Base-by-base conservation (phyloP, 2,888 invertebrate species). In the Eristalinus sepulchralis region DNA sequence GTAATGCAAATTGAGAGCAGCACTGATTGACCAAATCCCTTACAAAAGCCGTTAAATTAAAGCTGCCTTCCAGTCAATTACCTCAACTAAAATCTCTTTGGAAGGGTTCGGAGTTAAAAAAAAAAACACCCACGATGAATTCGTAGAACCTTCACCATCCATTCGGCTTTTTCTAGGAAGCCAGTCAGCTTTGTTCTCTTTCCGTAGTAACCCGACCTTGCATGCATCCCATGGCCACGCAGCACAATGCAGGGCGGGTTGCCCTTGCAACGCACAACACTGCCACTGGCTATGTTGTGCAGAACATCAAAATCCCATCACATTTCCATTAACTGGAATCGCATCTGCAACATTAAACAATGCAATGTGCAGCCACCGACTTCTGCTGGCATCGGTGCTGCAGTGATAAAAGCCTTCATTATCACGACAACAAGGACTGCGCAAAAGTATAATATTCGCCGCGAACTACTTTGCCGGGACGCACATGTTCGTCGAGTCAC, bases 281-380 rank as follows among this genome's bases (percentile, higher is more conserved):
- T n/a, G 47, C 66, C 27, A 13, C 57, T 11, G 39, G 75, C 31
- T 11, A 11, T 2, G 31, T 31, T 55, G 20, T 4, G 66, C 36
- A 39, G 20, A 75, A 75, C 64, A 66, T 75, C 47, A 20, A 53
- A 68, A 55, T 57, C 68, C 24, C 68, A 70, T 59, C 57, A 59
- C 59, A 66, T 66, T 64, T 73, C 73, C 64, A 73, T 73, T 64
- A 36, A 59, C 27, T 31, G 39, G 2, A 31, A 59, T 59, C 75
- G 66, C 66, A 75, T 75, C 57, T 39, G 75, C 57, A 36, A 66
- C 39, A 66, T 66, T 64, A n/a, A 57, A 75, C 64, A 75, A 75
- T 75, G 75, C 33, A 34, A 10, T 9, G 4, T 22, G 10, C 33
- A 4, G 1, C 39, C n/a, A n/a, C 17, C 39, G 39, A 47, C 39